These are phyloP conservation scores for Brevipalpus yothersi DNA, from an alignment of 1,140 invertebrate species.

Conservation along the genomic window DNA sequence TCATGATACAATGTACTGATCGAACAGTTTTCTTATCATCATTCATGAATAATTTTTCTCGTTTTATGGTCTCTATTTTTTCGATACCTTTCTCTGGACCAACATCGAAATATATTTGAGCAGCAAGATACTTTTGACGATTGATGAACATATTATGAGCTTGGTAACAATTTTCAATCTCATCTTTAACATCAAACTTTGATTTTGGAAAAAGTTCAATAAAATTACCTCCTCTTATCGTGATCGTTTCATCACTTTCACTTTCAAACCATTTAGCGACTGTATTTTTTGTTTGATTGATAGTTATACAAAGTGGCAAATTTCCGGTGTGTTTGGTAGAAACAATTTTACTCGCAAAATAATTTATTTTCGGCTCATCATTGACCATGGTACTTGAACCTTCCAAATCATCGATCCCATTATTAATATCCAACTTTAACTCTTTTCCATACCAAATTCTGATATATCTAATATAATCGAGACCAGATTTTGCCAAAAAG, in stretches of 20 bases:
- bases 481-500: not conserved
- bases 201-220: not conserved
- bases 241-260: not conserved
- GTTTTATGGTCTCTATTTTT: not conserved
- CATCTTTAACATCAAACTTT: not conserved
- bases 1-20: not conserved
- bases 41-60: not conserved
- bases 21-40: not conserved
- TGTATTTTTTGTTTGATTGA: not conserved
- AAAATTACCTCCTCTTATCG: not conserved
- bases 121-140: not conserved
- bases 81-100: not conserved
- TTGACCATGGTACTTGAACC: not conserved
- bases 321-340: not conserved
- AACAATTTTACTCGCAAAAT: not conserved
- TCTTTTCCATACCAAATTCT: not conserved
- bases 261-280: not conserved
- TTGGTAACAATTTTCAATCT: not conserved
- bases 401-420: not conserved
- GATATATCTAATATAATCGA: not conserved
- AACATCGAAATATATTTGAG: not conserved
- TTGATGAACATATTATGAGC: not conserved
- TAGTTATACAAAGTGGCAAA: not conserved
- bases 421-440: not conserved
- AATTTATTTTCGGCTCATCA: not conserved